Conservation (phyloP, 2,797 vertebrate species). For the Lutjanus campechanus region DNA sequence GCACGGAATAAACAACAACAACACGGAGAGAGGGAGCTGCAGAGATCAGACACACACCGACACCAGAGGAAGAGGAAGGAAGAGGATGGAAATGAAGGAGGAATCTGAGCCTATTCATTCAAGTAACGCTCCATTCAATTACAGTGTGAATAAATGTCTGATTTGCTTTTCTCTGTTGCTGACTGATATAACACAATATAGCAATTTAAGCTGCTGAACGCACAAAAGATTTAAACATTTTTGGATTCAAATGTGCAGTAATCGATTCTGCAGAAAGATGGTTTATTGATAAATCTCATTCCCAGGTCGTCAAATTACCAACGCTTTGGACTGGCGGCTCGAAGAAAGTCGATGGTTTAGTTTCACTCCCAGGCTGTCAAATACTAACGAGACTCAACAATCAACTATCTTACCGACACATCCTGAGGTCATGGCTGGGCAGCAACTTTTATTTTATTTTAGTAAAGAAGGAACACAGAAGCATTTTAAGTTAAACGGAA, state of each 20-base stretch:
- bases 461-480: no score
- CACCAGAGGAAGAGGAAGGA: background rate
- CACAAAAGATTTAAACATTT: constrained; percentile 2
- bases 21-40: constrained; percentile 20
- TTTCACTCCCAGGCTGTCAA: no score
- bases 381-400: no score
- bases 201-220: background rate
- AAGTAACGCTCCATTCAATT: constrained; percentile 21
- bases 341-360: no score
- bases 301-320: no score
- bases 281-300: no score
- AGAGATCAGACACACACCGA: constrained; percentile 26
- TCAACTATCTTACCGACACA: no score
- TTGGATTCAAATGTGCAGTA: constrained; percentile 4
- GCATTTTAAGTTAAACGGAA: no score
- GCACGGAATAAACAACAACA: constrained; percentile 51
- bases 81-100: constrained; percentile 6
- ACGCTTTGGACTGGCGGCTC: no score
- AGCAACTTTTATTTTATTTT: no score
- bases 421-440: no score
- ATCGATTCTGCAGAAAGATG: no score
- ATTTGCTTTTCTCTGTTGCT: constrained; percentile 18
- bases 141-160: constrained; percentile 8
- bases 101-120: constrained; percentile 12
- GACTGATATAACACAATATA: constrained; percentile 5